phyloP scores from a whole-genome alignment of 2,888 invertebrate species.

The Acrobasis consociella region DNA sequence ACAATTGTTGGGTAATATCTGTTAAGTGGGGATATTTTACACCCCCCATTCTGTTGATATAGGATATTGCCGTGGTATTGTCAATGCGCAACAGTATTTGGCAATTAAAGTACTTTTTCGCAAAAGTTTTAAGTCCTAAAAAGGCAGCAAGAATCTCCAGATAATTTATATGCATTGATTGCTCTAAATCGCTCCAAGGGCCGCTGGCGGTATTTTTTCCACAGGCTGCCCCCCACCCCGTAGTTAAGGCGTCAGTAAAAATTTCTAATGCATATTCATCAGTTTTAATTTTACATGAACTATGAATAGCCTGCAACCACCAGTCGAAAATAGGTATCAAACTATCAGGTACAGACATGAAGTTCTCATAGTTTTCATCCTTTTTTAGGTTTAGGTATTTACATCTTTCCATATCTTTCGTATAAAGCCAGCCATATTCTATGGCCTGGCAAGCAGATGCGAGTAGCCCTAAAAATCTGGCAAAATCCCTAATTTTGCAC shows the following conservation, averaged over 20 bases:
- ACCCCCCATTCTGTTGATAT: neutral
- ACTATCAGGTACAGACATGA: no score
- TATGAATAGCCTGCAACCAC: no score
- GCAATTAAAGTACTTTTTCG: neutral
- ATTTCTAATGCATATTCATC: no score
- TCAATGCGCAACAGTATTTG: neutral
- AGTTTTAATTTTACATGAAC: no score
- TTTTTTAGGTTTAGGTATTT: no score
- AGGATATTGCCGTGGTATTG: neutral
- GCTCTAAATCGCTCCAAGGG: neutral
- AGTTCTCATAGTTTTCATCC: no score
- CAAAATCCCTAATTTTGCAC: slow-evolving; percentile 3
- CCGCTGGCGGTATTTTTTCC: neutral
- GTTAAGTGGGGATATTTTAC: neutral
- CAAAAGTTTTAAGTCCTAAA: slow-evolving; percentile 4
- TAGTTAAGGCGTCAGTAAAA: neutral
- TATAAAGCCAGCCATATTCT: neutral
- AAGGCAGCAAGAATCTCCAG: neutral
- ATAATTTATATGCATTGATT: neutral
- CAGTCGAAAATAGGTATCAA: no score
- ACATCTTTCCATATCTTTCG: no score
- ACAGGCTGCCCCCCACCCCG: neutral
- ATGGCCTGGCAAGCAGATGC: neutral
- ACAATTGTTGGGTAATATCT: neutral
- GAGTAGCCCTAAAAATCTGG: neutral